Evolutionary conservation across 2,113 vertebrate genomes (phyloP), one percentile per base, ranked within the genome.

Genomic region (Urocynchramus pylzowi): DNA sequence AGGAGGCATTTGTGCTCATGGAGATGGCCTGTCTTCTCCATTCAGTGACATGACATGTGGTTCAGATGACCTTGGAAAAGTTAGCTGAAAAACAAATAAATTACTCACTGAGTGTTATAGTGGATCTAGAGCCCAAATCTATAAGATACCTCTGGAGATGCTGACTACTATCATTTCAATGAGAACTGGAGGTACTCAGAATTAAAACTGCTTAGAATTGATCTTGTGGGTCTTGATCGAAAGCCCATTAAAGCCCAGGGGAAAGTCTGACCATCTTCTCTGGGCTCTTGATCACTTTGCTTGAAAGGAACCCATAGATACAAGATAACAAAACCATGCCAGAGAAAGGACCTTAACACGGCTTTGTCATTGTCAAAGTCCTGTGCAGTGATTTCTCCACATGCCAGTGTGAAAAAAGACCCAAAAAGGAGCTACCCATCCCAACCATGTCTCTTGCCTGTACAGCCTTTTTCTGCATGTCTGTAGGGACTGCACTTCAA

Each of bases 21-120:
- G 87, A 87, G 68, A 41, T 82, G 44, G 57, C 57, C n/a, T 91
- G 21, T 70, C 77, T 45, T 84, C 64, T 77, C 86, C 79, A 44
- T 80, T 41, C 76, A 81, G 60, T 70, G 45, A 60, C 28, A 18
- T 70, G 45, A 60, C 28, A 18, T 27, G 22, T 57, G 47, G 56
- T 71, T 90, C 56, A 56, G 41, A 24, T 92, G 76, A 78, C 71
- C 76, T 92, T 92, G 60, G 47, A 86, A 95, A 71, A 78, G 31
- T n/a, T 59, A 67, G 27, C 59, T 93, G 80, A 81, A 92, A 92
- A 86, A 9, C n/a, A 84, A 90, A 83, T 64, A 73, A 94, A 89
- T 95, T 77, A 44, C 83, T 89, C 19, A 5, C 10, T 84, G 33
- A 28, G 11, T 67, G 42, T 81, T 54, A 37, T 21, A 63, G 64